Conservation (phyloP, 2,797 vertebrate species). For the Manis crassicaudata region DNA sequence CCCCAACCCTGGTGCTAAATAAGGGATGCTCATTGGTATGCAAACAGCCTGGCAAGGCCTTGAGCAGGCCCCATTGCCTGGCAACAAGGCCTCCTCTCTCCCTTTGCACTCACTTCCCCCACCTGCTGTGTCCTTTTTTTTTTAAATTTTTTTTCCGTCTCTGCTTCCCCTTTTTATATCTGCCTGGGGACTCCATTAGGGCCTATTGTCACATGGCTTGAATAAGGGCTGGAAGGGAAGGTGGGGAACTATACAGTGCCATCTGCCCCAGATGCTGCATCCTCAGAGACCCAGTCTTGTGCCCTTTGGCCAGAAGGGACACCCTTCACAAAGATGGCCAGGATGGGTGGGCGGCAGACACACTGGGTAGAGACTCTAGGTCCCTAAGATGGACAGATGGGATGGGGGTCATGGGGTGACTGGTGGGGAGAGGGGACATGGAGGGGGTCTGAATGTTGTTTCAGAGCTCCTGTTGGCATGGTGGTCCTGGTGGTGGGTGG, state of each 20-base stretch:
- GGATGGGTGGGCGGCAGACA: neutral
- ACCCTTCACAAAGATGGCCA: neutral
- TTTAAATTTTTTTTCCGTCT: neutral
- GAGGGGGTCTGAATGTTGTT: neutral
- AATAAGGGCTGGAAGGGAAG: neutral
- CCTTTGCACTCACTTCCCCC: neutral
- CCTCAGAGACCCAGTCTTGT: neutral
- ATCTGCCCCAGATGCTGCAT: neutral
- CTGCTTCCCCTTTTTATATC: neutral
- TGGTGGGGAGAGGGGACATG: neutral
- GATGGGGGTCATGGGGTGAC: neutral
- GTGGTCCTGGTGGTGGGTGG: neutral
- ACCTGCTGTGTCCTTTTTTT: neutral
- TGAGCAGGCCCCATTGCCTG: slow-evolving; percentile 51
- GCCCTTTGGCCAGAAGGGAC: neutral
- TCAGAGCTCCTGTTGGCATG: neutral
- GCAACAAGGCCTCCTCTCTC: slow-evolving; percentile 48
- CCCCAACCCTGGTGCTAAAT: slow-evolving; percentile 37
- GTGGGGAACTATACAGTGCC: neutral
- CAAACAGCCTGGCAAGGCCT: slow-evolving; percentile 42
- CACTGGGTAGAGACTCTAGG: neutral
- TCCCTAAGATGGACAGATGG: neutral
- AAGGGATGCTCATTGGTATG: slow-evolving; percentile 45
- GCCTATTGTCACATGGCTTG: neutral
- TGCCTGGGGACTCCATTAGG: neutral